Evolutionary conservation across 2,797 vertebrate species (phyloP).

Genomic region (Halcyon smyrnensis): DNA sequence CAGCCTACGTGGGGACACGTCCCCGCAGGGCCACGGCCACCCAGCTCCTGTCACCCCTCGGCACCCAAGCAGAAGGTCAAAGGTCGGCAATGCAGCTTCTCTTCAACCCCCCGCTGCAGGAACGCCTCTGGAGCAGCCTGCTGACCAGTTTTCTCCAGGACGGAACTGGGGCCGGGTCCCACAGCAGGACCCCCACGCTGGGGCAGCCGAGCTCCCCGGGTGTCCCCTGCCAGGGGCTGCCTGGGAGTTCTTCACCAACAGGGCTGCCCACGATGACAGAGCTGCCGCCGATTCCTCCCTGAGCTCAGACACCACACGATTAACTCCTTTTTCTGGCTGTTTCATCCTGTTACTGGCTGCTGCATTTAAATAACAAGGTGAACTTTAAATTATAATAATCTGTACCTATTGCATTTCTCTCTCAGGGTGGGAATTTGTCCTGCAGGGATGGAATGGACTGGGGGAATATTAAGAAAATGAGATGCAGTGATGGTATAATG

Average conservation of each 20-base stretch:
- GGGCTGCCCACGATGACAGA: accelerated
- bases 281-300: neutral
- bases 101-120: neutral
- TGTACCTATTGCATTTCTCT: constrained; percentile 19
- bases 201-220: no score
- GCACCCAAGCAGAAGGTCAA: neutral
- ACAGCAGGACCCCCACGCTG: neutral
- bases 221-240: neutral
- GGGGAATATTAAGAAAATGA: constrained; percentile 32
- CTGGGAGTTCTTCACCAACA: neutral
- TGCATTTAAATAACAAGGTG: neutral
- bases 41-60: neutral
- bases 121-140: neutral
- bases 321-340: neutral
- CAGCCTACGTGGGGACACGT: neutral
- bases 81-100: neutral
- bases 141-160: neutral
- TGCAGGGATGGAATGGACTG: constrained; percentile 12
- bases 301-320: neutral
- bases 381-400: neutral
- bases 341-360: neutral
- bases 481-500: constrained; percentile 17
- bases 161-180: neutral
- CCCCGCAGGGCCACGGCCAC: neutral
- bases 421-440: constrained; percentile 30